Evolutionary conservation across 2,797 vertebrate species (phyloP).

Genomic region (Coreius guichenoti): DNA sequence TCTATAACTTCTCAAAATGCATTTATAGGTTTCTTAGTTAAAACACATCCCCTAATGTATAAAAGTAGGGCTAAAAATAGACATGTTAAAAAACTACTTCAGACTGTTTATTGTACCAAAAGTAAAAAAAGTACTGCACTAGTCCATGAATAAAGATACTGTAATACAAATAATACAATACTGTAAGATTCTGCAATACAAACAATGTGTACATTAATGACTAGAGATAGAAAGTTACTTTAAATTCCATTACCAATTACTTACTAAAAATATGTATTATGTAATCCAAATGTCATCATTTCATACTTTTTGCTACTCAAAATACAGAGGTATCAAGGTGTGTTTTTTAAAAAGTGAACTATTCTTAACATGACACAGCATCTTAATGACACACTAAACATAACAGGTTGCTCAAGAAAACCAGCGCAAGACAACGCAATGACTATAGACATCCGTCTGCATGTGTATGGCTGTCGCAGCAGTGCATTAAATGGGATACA

Average conservation of each 20-base stretch:
- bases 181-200: not conserved
- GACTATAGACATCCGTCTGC: not conserved
- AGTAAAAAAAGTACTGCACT: not conserved
- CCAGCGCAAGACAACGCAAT: not conserved
- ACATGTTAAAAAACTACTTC: not conserved
- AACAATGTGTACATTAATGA: not conserved
- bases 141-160: not conserved
- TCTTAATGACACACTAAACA: not conserved
- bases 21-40: not conserved
- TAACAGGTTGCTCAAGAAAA: not conserved
- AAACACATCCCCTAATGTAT: not conserved
- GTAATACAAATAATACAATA: too few species aligned
- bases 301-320: not conserved
- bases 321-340: not conserved
- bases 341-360: not conserved
- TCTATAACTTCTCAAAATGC: not conserved
- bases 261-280: not conserved
- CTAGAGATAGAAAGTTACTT: not conserved
- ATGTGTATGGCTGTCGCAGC: not conserved
- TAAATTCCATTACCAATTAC: not conserved
- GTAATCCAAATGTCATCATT: not conserved
- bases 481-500: not conserved
- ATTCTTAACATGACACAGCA: not conserved
- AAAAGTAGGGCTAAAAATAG: not conserved
- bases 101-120: not conserved